These are phyloP conservation scores for Saimiri boliviensis DNA, from an alignment of 2,113 vertebrate species.

Conservation along the genomic window DNA sequence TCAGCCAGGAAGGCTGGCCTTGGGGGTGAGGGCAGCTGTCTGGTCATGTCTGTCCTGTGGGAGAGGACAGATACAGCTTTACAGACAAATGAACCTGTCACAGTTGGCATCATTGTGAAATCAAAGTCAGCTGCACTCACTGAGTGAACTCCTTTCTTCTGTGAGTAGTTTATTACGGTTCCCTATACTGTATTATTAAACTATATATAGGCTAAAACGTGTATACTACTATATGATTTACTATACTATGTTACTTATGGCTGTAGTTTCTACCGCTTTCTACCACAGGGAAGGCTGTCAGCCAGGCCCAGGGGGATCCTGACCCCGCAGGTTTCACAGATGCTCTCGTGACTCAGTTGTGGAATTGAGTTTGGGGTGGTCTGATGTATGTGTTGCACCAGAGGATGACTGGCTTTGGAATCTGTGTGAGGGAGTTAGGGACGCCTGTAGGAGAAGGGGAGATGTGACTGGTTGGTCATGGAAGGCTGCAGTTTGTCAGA, in stretches of 20 bases:
- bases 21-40: not conserved
- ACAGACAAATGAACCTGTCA: not conserved
- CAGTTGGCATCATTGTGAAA: not conserved
- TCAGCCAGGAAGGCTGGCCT: not conserved
- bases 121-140: not conserved
- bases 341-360: not conserved
- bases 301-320: not conserved
- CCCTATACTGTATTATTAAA: not conserved
- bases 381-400: not conserved
- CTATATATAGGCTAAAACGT: not conserved
- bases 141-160: not conserved
- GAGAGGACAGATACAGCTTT: not conserved
- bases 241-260: not conserved
- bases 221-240: not conserved
- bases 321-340: not conserved
- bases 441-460: not conserved
- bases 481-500: not conserved
- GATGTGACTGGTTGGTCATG: not conserved
- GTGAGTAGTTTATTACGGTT: not conserved
- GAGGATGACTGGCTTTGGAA: not conserved
- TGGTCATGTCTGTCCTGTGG: not conserved
- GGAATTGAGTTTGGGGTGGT: not conserved
- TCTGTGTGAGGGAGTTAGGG: not conserved
- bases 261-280: not conserved
- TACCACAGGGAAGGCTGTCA: not conserved